Conservation (phyloP, 2,888 invertebrate genomes). For the Dioctria rufipes region DNA sequence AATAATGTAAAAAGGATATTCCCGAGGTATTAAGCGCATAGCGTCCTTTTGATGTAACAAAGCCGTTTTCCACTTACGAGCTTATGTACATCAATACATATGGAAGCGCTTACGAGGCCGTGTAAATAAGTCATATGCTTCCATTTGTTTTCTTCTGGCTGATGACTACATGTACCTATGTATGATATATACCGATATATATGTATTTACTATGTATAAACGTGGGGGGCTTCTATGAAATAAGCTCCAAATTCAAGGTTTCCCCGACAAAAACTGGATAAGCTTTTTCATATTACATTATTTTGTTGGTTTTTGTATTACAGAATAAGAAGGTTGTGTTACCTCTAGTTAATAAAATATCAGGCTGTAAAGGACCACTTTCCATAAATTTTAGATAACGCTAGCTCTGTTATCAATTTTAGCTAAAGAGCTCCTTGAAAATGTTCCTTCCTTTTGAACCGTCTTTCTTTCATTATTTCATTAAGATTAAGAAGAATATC, state of each 20-base stretch:
- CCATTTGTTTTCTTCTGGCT: constrained; percentile 12
- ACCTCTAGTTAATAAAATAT: constrained; percentile 43
- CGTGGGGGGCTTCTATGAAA: too few species aligned
- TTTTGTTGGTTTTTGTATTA: constrained; percentile 34
- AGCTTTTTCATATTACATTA: constrained; percentile 3
- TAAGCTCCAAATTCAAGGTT: neutral
- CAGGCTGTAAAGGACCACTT: constrained; percentile 45
- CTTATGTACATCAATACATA: neutral
- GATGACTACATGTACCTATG: constrained; percentile 13
- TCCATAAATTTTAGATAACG: constrained; percentile 56
- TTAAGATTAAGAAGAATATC: constrained; percentile 47
- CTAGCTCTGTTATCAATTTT: constrained; percentile 49
- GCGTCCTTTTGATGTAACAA: constrained; percentile 30
- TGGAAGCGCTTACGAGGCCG: neutral
- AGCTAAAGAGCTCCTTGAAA: constrained; percentile 48
- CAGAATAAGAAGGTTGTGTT: neutral
- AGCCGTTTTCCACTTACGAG: neutral
- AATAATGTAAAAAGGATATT: constrained; percentile 58
- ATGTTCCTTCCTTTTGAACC: constrained; percentile 42
- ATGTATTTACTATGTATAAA: too few species aligned
- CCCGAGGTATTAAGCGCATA: constrained; percentile 55
- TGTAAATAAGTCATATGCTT: constrained; percentile 6
- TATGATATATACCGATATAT: too few species aligned
- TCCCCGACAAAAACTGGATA: constrained; percentile 5
- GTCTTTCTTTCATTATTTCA: constrained; percentile 45